phyloP scores from a whole-genome alignment of 2,888 invertebrate species.

The Thelaira solivaga region DNA sequence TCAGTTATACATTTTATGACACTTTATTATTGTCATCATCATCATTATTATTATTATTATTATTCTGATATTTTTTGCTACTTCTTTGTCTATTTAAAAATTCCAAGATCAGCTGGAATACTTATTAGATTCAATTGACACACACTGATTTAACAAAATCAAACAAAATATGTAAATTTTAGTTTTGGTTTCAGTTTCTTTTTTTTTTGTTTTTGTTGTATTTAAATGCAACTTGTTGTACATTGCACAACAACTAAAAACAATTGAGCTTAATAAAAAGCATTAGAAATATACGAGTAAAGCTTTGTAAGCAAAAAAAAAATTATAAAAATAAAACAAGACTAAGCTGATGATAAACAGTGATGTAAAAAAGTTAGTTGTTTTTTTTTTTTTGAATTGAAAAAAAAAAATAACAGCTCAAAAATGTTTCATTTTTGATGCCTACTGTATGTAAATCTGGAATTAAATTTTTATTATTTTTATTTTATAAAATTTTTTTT shows the following conservation, averaged over 20 bases:
- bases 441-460: no score
- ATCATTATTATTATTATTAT: no score
- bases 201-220: no score
- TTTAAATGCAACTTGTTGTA: constrained; percentile 8
- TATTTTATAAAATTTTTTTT: no score
- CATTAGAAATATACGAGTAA: neutral
- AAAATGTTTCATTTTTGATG: no score
- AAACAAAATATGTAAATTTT: constrained; percentile 50
- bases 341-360: no score
- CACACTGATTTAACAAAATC: constrained; percentile 41
- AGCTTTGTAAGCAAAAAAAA: neutral
- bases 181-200: no score
- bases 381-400: neutral
- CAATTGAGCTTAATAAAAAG: constrained; percentile 51
- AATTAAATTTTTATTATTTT: no score
- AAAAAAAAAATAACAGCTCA: neutral
- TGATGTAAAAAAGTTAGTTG: neutral
- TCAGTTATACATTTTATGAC: neutral
- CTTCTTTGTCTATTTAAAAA: constrained; percentile 52
- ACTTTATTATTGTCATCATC: neutral
- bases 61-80: neutral
- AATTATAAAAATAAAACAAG: neutral
- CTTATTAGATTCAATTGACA: constrained; percentile 65
- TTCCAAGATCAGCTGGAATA: constrained; percentile 67
- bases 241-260: constrained; percentile 33